Percentiles rank a stretch among this genome's conserved stretches.
These are phyloP conservation scores for Halocynthia roretzi DNA, from an alignment of 23 tunicate species.

Conservation along the genomic window DNA sequence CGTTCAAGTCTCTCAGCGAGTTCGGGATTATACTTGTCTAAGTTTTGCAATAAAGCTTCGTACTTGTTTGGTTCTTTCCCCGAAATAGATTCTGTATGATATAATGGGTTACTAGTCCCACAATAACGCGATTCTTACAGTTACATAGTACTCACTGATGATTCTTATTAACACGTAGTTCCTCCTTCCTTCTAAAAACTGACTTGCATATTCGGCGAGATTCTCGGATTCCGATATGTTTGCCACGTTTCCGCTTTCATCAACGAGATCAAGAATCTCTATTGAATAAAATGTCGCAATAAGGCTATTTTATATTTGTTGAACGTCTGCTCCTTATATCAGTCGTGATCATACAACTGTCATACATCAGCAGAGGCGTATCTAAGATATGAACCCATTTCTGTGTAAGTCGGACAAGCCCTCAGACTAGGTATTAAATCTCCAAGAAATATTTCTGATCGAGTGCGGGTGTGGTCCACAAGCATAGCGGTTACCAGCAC, in stretches of 20 bases:
- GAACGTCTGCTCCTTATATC: too few relatives aligned
- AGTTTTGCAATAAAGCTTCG: conserved; percentile 53
- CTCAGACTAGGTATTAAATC: too few relatives aligned
- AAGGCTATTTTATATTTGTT: too few relatives aligned
- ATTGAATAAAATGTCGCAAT: background rate
- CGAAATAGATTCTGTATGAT: conserved; percentile 11
- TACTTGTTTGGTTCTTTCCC: conserved; percentile 64
- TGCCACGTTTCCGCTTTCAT: conserved; percentile 62
- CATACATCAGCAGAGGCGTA: background rate
- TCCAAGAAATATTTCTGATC: too few relatives aligned
- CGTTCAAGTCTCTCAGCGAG: conserved; percentile 64
- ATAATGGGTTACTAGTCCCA: background rate
- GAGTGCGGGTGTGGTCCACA: too few relatives aligned
- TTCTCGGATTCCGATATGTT: conserved; percentile 63
- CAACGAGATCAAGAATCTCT: conserved; percentile 68
- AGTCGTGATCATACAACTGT: too few relatives aligned
- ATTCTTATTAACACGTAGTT: conserved; percentile 67
- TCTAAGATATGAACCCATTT: background rate
- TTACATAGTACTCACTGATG: conserved; percentile 33
- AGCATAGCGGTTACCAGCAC: too few relatives aligned
- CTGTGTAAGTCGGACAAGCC: too few relatives aligned
- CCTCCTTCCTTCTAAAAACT: conserved; percentile 66
- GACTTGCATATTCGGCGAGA: conserved; percentile 73
- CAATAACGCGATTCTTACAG: background rate
- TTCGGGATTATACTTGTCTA: conserved; percentile 64